A percentile compares a stretch with the other conserved stretches of the same genome.
These are phyloP conservation scores for Lagria hirta DNA, from an alignment of 2,888 invertebrate genomes.

Conservation along the genomic window DNA sequence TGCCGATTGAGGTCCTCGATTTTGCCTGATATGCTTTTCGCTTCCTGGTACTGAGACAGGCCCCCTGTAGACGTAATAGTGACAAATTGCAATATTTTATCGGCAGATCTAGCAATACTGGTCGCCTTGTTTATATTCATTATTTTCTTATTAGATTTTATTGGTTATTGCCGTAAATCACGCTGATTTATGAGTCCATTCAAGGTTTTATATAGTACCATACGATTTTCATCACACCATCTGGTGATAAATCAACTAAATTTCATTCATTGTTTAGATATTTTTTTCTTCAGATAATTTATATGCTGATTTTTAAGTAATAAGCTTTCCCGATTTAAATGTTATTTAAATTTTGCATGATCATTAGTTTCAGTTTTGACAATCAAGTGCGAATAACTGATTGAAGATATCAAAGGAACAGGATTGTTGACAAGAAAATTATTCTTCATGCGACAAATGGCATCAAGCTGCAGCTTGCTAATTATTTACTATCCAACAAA, in stretches of 20 bases:
- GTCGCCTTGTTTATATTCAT: constrained; percentile 33
- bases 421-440: constrained; percentile 30
- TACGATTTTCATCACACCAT: not conserved
- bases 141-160: constrained; percentile 36
- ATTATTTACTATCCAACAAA: constrained; percentile 23
- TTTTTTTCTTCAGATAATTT: too few species aligned
- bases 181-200: constrained; percentile 28
- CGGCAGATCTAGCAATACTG: constrained; percentile 31
- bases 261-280: too few species aligned
- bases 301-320: too few species aligned
- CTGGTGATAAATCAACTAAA: constrained; percentile 5
- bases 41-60: constrained; percentile 26
- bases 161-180: constrained; percentile 32
- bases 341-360: too few species aligned
- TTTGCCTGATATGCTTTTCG: constrained; percentile 34
- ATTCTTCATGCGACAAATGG: constrained; percentile 28
- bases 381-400: too few species aligned
- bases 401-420: constrained; percentile 27
- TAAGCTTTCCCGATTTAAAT: too few species aligned
- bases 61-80: constrained; percentile 39
- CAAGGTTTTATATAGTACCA: not conserved
- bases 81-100: constrained; percentile 43
- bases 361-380: too few species aligned
- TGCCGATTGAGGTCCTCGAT: constrained; percentile 44
- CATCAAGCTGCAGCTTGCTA: constrained; percentile 22